Evolutionary conservation across 2,113 vertebrate genomes (phyloP).

Genomic region (Odobenus rosmarus): DNA sequence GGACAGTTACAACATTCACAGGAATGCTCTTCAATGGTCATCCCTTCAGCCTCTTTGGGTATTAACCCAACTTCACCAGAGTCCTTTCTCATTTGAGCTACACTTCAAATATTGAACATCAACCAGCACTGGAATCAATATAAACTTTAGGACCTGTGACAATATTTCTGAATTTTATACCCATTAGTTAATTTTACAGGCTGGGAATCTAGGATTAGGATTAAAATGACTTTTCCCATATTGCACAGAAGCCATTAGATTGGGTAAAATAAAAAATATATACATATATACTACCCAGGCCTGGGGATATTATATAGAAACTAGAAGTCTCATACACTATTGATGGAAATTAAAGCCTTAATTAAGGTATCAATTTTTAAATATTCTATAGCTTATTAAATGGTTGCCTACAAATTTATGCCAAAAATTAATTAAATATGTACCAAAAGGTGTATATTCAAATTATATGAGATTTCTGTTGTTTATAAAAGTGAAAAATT

Average conservation of each 20-base stretch:
- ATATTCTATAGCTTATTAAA: background rate
- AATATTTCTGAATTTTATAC: background rate
- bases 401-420: background rate
- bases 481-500: background rate
- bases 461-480: background rate
- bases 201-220: constrained; percentile 2
- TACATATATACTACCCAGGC: background rate
- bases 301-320: background rate
- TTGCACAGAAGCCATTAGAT: background rate
- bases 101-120: background rate
- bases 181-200: background rate
- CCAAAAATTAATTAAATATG: constrained; percentile 24
- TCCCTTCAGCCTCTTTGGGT: background rate
- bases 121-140: background rate
- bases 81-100: background rate
- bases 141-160: background rate
- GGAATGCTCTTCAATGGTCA: background rate
- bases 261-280: background rate
- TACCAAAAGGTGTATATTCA: background rate
- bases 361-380: background rate
- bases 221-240: background rate
- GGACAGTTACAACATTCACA: background rate
- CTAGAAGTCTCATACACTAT: background rate
- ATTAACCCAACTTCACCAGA: background rate
- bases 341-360: background rate